Evolutionary conservation across 2,113 vertebrate genomes (phyloP).

Genomic region (Microcebus jonahi): DNA sequence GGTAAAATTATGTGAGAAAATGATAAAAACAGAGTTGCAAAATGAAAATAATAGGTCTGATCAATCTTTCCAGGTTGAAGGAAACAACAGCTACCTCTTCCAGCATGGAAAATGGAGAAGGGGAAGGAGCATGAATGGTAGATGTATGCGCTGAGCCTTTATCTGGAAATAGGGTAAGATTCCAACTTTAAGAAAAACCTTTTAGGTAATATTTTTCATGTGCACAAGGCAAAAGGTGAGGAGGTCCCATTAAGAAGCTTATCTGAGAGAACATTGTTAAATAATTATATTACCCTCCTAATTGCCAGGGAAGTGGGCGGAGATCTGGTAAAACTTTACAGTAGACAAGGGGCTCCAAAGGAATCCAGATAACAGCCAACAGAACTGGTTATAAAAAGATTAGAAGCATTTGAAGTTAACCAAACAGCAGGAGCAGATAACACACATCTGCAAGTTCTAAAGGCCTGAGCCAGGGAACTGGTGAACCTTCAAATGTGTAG

Average conservation of each 20-base stretch:
- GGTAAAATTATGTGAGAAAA: slow-evolving; percentile 38
- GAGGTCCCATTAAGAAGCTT: slow-evolving; percentile 30
- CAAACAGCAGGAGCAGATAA: slow-evolving; percentile 70
- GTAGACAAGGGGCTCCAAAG: slow-evolving; percentile 57
- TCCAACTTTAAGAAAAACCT: not conserved
- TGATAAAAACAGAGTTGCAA: not conserved
- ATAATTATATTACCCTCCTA: slow-evolving; percentile 68
- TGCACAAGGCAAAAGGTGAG: not conserved
- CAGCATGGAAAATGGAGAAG: not conserved
- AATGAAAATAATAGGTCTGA: not conserved
- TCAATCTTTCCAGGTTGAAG: slow-evolving; percentile 11
- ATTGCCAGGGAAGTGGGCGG: slow-evolving; percentile 61
- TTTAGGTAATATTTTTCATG: not conserved
- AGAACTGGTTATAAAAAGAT: slow-evolving; percentile 80
- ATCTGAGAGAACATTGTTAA: slow-evolving; percentile 37
- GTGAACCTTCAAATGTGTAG: not conserved
- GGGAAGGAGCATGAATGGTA: not conserved
- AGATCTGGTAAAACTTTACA: slow-evolving; percentile 56
- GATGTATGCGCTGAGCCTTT: not conserved
- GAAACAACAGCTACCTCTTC: not conserved
- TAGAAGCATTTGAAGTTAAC: slow-evolving; percentile 64
- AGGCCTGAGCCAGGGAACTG: not conserved
- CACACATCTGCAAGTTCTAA: slow-evolving; percentile 57
- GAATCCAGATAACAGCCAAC: slow-evolving; percentile 72
- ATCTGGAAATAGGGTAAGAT: not conserved